Evolutionary conservation across 2,888 invertebrate genomes (phyloP).

Genomic region (Syrphus vitripennis): DNA sequence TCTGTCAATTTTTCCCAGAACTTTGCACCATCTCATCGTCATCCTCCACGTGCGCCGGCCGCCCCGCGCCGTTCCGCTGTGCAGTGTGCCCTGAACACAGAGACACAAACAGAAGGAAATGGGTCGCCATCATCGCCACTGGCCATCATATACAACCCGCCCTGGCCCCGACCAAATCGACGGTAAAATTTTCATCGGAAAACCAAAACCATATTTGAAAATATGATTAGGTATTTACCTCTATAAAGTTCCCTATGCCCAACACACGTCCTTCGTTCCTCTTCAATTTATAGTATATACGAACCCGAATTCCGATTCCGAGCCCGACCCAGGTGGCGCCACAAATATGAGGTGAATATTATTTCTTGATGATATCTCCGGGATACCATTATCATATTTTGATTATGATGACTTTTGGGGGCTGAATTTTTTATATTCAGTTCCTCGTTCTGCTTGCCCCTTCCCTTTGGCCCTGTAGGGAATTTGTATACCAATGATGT

Average conservation of each 20-base stretch:
- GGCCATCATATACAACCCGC: background rate
- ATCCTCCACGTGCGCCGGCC: constrained; percentile 23
- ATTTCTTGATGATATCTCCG: constrained; percentile 64
- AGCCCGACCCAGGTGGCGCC: constrained; percentile 48
- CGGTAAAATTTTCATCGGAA: constrained; percentile 49
- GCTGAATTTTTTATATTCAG: background rate
- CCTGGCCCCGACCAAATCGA: background rate
- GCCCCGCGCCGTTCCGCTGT: no score
- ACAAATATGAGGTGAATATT: constrained; percentile 58
- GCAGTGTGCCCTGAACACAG: background rate
- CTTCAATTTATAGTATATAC: no score
- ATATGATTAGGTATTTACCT: background rate
- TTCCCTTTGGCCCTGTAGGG: background rate
- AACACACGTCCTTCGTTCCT: background rate
- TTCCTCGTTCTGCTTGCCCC: background rate
- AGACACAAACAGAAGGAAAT: constrained; percentile 36
- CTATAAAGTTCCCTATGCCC: background rate
- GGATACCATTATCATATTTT: constrained; percentile 62
- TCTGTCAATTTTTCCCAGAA: constrained; percentile 62
- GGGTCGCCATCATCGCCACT: constrained; percentile 54
- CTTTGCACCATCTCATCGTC: constrained; percentile 30
- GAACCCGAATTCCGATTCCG: background rate
- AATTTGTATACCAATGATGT: background rate
- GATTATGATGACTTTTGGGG: constrained; percentile 57
- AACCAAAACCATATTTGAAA: constrained; percentile 53